These are phyloP conservation scores for Gerris lacustris DNA, from an alignment of 2,888 invertebrate genomes.

Conservation along the genomic window DNA sequence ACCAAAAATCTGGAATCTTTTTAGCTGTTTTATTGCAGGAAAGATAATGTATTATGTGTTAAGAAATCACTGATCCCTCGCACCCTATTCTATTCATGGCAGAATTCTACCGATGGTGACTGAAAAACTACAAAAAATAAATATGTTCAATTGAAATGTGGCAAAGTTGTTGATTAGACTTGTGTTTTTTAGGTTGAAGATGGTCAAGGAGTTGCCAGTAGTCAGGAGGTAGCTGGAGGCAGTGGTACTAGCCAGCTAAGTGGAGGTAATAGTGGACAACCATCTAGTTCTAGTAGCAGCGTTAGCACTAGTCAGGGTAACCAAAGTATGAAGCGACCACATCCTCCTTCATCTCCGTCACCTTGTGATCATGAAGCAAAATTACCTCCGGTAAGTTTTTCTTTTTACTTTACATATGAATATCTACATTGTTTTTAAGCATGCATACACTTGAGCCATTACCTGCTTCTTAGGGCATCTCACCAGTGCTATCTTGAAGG, in stretches of 20 bases:
- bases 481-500: too few relatives aligned
- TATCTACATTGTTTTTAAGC: too few relatives aligned
- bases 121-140: too few relatives aligned
- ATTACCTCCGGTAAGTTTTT: not conserved
- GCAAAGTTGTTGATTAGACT: not conserved
- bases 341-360: constrained; percentile 6
- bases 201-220: constrained; percentile 28
- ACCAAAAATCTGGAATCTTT: too few relatives aligned
- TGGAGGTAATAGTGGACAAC: not conserved
- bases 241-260: constrained; percentile 34
- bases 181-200: constrained; percentile 21
- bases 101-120: too few relatives aligned
- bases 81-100: too few relatives aligned
- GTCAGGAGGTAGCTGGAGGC: constrained; percentile 21
- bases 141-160: not conserved
- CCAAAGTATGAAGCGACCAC: constrained; percentile 45
- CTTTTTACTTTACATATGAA: not conserved
- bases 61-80: too few relatives aligned
- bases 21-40: too few relatives aligned
- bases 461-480: too few relatives aligned
- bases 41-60: too few relatives aligned
- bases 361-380: not conserved
- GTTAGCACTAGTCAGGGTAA: constrained; percentile 53
- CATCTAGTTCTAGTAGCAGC: constrained; percentile 48
- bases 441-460: too few relatives aligned